Evolutionary conservation across 2,113 vertebrate species (phyloP).

Genomic region (Chaetorhynchus papuensis): DNA sequence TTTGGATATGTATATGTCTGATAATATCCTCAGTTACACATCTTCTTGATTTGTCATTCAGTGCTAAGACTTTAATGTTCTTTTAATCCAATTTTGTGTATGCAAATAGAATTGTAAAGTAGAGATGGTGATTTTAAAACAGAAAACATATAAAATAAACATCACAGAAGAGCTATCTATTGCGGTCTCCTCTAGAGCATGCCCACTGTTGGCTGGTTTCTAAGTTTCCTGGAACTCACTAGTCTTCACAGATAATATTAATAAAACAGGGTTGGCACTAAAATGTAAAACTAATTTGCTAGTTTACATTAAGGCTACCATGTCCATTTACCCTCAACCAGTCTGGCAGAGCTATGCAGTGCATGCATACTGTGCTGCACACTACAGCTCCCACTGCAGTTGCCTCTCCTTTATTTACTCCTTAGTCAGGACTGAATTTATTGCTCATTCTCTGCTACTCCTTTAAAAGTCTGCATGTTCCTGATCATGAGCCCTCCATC

Average conservation of each 20-base stretch:
- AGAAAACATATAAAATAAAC: background rate
- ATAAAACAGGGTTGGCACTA: background rate
- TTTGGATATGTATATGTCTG: background rate
- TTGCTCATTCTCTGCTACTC: background rate
- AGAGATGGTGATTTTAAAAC: background rate
- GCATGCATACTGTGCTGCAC: background rate
- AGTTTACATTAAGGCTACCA: background rate
- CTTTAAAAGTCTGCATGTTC: constrained; percentile 10
- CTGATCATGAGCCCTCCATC: background rate
- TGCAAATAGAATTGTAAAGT: background rate
- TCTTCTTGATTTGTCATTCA: constrained; percentile 5
- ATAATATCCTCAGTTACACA: background rate
- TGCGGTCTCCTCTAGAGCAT: background rate
- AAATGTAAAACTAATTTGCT: background rate
- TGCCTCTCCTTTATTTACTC: constrained; percentile 21
- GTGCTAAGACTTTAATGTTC: background rate
- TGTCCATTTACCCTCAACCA: background rate
- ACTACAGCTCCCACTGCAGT: background rate
- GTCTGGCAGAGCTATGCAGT: background rate
- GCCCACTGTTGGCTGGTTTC: background rate
- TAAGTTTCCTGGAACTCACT: background rate
- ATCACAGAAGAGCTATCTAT: background rate
- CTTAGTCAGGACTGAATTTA: constrained; percentile 18
- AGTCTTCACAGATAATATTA: background rate
- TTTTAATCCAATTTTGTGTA: background rate